Percentiles rank a stretch among this genome's conserved stretches.
Evolutionary conservation across 1,140 invertebrate genomes (phyloP).

Genomic region (Rhopalosiphum padi): DNA sequence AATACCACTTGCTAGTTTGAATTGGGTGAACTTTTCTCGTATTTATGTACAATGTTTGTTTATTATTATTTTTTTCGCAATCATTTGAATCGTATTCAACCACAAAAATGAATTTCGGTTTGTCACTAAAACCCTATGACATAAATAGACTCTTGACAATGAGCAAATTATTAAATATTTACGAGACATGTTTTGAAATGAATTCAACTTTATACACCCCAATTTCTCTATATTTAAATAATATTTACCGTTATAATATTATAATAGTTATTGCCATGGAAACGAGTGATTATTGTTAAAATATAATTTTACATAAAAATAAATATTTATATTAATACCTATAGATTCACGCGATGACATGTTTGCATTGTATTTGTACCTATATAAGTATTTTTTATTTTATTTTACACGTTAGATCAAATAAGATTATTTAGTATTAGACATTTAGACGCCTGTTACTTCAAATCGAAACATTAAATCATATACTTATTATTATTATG

Average conservation of each 20-base stretch:
- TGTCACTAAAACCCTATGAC: background rate
- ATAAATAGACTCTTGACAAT: background rate
- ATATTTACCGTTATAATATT: background rate
- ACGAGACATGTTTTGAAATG: background rate
- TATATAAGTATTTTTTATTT: background rate
- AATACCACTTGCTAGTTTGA: background rate
- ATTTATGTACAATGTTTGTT: background rate
- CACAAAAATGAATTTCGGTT: background rate
- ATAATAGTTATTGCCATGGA: background rate
- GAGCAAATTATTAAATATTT: background rate
- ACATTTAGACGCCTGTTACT: background rate
- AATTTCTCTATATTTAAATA: background rate
- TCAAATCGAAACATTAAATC: background rate
- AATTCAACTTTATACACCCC: background rate
- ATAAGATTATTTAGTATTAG: background rate
- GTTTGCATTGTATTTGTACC: background rate
- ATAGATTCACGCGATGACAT: background rate
- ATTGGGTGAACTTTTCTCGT: background rate
- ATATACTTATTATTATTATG: too few relatives aligned
- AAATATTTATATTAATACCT: background rate
- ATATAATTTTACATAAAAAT: background rate
- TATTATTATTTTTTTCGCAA: background rate
- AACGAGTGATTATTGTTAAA: background rate
- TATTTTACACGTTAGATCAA: background rate
- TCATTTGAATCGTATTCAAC: background rate